Evolutionary conservation across 2,113 vertebrate genomes (phyloP).

Genomic region (Petaurus breviceps): DNA sequence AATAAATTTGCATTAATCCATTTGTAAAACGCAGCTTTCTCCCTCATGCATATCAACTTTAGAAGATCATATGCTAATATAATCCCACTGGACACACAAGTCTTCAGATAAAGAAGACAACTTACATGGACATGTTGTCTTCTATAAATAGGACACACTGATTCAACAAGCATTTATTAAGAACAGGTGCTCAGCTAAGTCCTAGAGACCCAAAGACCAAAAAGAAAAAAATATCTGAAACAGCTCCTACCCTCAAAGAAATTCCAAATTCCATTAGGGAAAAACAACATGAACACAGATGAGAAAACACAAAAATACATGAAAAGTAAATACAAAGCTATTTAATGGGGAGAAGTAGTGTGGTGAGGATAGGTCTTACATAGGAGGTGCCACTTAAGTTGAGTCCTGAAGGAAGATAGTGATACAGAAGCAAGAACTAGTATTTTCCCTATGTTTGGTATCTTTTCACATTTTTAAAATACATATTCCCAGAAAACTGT

Average conservation of each 20-base stretch:
- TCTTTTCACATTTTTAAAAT: neutral
- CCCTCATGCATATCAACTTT: neutral
- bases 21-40: neutral
- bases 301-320: neutral
- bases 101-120: neutral
- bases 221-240: neutral
- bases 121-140: neutral
- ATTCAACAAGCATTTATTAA: neutral
- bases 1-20: neutral
- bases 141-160: neutral
- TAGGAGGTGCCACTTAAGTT: neutral
- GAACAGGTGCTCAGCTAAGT: neutral
- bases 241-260: neutral
- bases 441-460: neutral
- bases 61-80: neutral
- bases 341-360: neutral
- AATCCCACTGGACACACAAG: neutral
- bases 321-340: neutral
- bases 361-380: neutral
- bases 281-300: neutral
- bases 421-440: neutral
- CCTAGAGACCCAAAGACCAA: neutral
- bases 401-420: neutral
- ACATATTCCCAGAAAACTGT: neutral
- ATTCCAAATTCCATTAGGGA: neutral